These are phyloP conservation scores for Oreocharis arfaki DNA, from an alignment of 2,113 vertebrate genomes.

Conservation along the genomic window DNA sequence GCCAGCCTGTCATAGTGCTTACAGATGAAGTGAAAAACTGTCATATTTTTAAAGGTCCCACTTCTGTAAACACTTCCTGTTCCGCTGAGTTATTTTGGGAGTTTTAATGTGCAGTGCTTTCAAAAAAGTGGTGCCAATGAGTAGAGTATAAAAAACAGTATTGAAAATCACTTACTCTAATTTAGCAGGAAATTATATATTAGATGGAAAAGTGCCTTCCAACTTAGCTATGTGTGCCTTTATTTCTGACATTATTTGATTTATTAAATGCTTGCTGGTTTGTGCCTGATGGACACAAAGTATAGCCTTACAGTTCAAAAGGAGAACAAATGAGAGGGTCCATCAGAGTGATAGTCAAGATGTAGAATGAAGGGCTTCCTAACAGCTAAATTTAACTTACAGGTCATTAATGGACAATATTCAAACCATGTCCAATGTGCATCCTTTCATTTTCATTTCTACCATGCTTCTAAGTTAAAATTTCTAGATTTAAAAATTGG, in stretches of 20 bases:
- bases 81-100: neutral
- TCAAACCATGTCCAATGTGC: neutral
- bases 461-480: neutral
- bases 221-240: neutral
- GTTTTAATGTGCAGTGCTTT: neutral
- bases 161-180: neutral
- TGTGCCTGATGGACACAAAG: neutral
- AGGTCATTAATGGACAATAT: neutral
- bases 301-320: neutral
- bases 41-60: neutral
- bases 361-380: neutral
- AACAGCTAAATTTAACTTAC: neutral
- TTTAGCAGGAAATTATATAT: neutral
- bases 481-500: neutral
- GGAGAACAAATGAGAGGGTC: neutral
- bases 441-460: neutral
- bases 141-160: neutral
- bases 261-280: neutral
- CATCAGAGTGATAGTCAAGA: neutral
- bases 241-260: neutral
- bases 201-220: neutral
- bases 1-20: neutral
- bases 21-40: neutral
- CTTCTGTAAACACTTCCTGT: constrained; percentile 6
- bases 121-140: neutral